These are phyloP conservation scores for Phoxinus dragarum DNA, from an alignment of 2,797 vertebrate species.

Conservation along the genomic window DNA sequence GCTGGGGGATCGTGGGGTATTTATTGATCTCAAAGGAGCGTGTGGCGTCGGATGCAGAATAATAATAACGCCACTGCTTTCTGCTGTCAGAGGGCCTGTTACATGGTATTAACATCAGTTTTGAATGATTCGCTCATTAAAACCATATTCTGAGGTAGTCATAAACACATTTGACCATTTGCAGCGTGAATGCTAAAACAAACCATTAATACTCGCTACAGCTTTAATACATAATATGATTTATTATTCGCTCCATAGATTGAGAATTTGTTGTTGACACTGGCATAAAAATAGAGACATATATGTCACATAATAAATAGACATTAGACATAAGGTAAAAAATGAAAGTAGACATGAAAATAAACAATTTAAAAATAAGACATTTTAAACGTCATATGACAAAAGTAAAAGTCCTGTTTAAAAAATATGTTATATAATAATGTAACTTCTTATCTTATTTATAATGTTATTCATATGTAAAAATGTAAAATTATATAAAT, in stretches of 20 bases:
- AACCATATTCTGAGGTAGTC: background rate
- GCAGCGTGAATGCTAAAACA: background rate
- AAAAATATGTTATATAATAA: background rate
- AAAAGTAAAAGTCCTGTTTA: background rate
- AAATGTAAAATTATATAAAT: background rate
- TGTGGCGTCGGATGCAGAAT: constrained; percentile 47
- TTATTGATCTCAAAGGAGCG: constrained; percentile 59
- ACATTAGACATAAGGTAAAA: background rate
- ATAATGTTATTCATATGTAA: no score
- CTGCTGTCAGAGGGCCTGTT: background rate
- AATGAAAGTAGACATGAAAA: background rate
- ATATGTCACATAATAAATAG: background rate
- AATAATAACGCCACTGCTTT: constrained; percentile 42
- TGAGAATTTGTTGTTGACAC: background rate
- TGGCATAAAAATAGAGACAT: background rate
- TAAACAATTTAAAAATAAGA: background rate
- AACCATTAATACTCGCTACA: background rate
- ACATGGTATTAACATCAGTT: background rate
- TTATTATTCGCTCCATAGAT: background rate
- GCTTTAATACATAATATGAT: background rate
- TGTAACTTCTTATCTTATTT: background rate
- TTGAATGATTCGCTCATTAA: constrained; percentile 3
- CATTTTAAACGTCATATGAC: background rate
- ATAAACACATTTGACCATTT: constrained; percentile 1
- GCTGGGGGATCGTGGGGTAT: constrained; percentile 44